Percentiles rank a stretch among this genome's conserved stretches.
Evolutionary conservation across 2,888 invertebrate species (phyloP).

Genomic region (Balanococcus diminutus): DNA sequence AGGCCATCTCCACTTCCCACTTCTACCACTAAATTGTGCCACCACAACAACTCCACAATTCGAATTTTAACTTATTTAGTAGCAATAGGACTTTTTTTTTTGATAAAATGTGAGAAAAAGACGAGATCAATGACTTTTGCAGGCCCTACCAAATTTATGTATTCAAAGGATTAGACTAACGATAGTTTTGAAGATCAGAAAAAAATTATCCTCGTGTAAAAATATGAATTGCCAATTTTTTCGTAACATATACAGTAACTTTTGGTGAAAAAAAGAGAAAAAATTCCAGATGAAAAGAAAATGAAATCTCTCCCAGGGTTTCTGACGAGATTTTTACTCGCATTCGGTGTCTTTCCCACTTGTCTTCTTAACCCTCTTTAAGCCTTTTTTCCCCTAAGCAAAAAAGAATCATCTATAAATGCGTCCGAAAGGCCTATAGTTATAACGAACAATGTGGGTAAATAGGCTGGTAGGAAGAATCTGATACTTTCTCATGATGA

Average conservation of each 20-base stretch:
- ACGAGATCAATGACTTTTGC: too few relatives aligned
- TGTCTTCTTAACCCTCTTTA: slow-evolving; percentile 50
- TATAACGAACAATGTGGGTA: slow-evolving; percentile 42
- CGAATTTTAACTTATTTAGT: too few relatives aligned
- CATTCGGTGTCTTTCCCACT: slow-evolving; percentile 41
- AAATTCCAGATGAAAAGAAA: slow-evolving; percentile 23
- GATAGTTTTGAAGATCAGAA: too few relatives aligned
- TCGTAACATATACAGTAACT: not conserved
- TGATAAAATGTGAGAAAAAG: too few relatives aligned
- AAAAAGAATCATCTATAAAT: slow-evolving; percentile 41
- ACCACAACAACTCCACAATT: too few relatives aligned
- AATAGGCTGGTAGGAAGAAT: slow-evolving; percentile 42
- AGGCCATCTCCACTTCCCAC: too few relatives aligned
- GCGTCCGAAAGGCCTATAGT: not conserved
- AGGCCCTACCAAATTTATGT: too few relatives aligned
- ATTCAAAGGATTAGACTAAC: too few relatives aligned
- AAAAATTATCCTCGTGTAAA: not conserved
- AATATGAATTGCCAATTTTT: not conserved
- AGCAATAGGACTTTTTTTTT: too few relatives aligned
- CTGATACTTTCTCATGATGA: slow-evolving; percentile 16
- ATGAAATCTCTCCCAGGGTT: slow-evolving; percentile 22
- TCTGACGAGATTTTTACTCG: slow-evolving; percentile 39
- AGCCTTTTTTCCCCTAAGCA: slow-evolving; percentile 43
- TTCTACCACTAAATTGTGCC: too few relatives aligned
- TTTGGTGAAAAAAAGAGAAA: not conserved